A percentile compares a stretch with the other conserved stretches of the same genome.
phyloP scores from a whole-genome alignment of 2,797 vertebrate species.

The Sternarchorhynchus goeldii region DNA sequence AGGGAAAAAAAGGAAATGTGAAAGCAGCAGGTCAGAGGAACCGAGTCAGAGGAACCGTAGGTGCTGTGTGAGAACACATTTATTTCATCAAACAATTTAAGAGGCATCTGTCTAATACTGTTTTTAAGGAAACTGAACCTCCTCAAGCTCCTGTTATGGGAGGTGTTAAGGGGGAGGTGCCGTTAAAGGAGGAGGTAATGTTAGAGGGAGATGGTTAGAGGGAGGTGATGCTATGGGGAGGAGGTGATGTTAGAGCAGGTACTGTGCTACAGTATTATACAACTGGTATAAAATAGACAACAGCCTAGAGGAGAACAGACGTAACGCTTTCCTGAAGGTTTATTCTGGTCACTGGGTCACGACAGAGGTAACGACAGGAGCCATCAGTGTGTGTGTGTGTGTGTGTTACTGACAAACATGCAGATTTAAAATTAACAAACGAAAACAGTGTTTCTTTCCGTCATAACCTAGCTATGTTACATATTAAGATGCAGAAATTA shows the following conservation, averaged over 20 bases:
- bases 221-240: too few species aligned
- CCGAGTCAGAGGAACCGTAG: not conserved
- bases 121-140: slow-evolving; percentile 22
- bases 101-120: slow-evolving; percentile 13
- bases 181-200: too few species aligned
- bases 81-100: slow-evolving; percentile 5
- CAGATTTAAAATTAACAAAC: not conserved
- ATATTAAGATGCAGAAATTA: too few species aligned
- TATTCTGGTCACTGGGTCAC: slow-evolving; percentile 21
- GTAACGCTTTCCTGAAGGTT: slow-evolving; percentile 35
- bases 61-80: slow-evolving; percentile 9
- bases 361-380: not conserved
- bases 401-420: not conserved
- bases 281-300: slow-evolving; percentile 36
- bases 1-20: not conserved
- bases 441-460: too few species aligned
- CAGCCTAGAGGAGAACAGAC: slow-evolving; percentile 52
- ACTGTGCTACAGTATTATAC: slow-evolving; percentile 27
- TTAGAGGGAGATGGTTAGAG: too few species aligned
- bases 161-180: slow-evolving; percentile 2
- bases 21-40: not conserved
- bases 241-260: too few species aligned
- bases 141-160: slow-evolving; percentile 28
- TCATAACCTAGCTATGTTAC: too few species aligned
- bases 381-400: too few species aligned